Evolutionary conservation across 2,113 vertebrate genomes (phyloP).

Genomic region (Neoarius graeffei): DNA sequence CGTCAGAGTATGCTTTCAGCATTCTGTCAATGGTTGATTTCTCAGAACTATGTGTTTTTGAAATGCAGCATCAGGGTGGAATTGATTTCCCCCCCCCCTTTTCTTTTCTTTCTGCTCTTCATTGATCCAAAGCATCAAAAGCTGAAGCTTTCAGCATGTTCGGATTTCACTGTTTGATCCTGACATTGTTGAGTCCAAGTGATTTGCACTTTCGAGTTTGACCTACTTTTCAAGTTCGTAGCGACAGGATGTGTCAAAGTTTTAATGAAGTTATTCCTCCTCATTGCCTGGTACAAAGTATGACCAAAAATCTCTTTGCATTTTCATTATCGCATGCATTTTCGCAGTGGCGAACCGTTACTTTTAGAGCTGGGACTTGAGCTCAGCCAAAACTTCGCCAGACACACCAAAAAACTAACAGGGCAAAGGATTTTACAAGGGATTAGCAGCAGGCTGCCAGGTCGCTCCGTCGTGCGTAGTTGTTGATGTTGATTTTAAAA

Average conservation of each 20-base stretch:
- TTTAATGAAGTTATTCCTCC: conserved; percentile 16
- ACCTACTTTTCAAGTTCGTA: conserved; percentile 26
- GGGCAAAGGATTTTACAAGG: too few species aligned
- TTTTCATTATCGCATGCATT: neutral
- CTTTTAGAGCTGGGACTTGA: too few species aligned
- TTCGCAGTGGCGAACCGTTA: neutral
- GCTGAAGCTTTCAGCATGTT: conserved; percentile 23
- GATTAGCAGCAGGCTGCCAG: too few species aligned
- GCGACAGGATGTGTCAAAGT: neutral
- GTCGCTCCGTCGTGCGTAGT: too few species aligned
- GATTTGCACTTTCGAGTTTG: conserved; percentile 3
- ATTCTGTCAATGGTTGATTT: conserved; percentile 14
- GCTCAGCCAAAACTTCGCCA: too few species aligned
- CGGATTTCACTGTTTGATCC: neutral
- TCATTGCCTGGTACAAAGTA: neutral
- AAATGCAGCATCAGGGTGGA: conserved; percentile 43
- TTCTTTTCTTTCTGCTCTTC: conserved; percentile 7
- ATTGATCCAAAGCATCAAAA: conserved; percentile 36
- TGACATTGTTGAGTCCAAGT: conserved; percentile 20
- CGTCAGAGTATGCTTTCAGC: neutral
- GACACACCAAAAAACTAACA: too few species aligned
- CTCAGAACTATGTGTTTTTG: conserved; percentile 38
- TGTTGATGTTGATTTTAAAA: too few species aligned
- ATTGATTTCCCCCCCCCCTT: conserved; percentile 42
- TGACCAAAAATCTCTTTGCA: neutral